These are phyloP conservation scores for Anhinga anhinga DNA, from an alignment of 2,113 vertebrate species.

Conservation along the genomic window DNA sequence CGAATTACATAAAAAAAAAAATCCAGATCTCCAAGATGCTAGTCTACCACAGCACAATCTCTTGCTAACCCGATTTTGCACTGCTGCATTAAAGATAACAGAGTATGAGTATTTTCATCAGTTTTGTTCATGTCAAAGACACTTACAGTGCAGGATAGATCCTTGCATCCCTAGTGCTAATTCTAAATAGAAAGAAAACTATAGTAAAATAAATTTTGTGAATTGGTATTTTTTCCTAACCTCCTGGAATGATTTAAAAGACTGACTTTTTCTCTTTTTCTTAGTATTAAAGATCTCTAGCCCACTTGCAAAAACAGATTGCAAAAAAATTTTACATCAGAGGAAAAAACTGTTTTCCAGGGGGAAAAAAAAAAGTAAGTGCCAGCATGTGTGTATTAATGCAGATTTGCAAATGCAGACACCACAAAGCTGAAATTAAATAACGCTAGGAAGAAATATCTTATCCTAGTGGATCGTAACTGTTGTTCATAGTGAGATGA, in stretches of 20 bases:
- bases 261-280: background rate
- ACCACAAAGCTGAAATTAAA: background rate
- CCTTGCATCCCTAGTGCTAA: background rate
- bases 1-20: background rate
- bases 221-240: background rate
- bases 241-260: background rate
- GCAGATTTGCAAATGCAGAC: background rate
- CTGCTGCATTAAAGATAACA: background rate
- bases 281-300: background rate
- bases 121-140: background rate
- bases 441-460: background rate
- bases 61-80: background rate
- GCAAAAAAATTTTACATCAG: background rate
- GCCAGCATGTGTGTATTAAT: background rate
- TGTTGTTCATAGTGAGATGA: background rate
- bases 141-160: background rate
- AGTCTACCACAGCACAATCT: background rate
- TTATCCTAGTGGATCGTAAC: background rate
- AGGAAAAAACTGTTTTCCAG: background rate
- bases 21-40: background rate
- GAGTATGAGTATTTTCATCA: fast-evolving
- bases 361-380: background rate
- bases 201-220: background rate
- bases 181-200: background rate
- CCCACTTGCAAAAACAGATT: background rate